Conservation (phyloP, 2,797 vertebrate species). For the Urocyon cinereoargenteus region DNA sequence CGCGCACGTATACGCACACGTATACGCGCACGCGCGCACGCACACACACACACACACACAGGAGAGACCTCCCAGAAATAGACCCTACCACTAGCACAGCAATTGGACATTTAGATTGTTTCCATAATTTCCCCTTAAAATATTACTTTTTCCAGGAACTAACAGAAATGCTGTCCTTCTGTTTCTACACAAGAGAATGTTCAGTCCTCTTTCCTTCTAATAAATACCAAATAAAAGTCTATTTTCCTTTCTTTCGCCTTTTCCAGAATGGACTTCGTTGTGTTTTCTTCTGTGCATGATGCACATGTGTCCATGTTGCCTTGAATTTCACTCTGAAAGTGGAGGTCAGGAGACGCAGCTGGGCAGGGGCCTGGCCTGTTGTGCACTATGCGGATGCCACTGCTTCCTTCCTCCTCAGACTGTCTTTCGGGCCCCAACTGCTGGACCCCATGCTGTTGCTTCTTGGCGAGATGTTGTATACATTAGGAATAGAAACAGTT, state of each 20-base stretch:
- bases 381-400: not conserved
- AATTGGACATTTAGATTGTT: constrained; percentile 84
- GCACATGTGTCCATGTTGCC: constrained; percentile 69
- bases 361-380: constrained; percentile 61
- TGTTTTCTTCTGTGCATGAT: constrained; percentile 54
- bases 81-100: constrained; percentile 85
- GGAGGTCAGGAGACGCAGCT: constrained; percentile 75
- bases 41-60: not conserved
- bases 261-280: constrained; percentile 74
- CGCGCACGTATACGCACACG: not conserved
- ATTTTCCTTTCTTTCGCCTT: constrained; percentile 82
- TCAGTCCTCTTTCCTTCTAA: constrained; percentile 88
- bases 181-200: constrained; percentile 81
- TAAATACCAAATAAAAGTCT: constrained; percentile 88
- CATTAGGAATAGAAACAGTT: constrained; percentile 83
- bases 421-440: constrained; percentile 81
- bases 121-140: constrained; percentile 85
- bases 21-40: rapidly evolving
- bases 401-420: constrained; percentile 77
- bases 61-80: constrained; percentile 68
- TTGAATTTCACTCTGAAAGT: constrained; percentile 71
- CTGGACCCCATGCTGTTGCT: constrained; percentile 87
- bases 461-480: constrained; percentile 84
- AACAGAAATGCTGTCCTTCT: constrained; percentile 85
- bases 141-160: constrained; percentile 83